A percentile compares a stretch with the other conserved stretches of the same genome.
phyloP scores from a whole-genome alignment of 1,140 invertebrate species.

The Leptinotarsa undecemlineata region DNA sequence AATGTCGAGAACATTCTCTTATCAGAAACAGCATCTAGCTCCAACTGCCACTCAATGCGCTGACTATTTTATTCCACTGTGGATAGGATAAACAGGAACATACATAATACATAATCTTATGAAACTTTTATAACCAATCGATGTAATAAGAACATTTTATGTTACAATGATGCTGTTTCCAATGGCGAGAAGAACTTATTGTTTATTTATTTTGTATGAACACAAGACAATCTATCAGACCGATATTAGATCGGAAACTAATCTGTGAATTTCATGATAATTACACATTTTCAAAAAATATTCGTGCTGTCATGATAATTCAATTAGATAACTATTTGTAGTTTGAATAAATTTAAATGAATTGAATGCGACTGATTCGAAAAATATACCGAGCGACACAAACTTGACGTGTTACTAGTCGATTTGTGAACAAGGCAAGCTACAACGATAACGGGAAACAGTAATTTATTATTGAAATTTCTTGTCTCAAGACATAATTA shows the following conservation, averaged over 20 bases:
- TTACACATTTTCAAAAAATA: neutral
- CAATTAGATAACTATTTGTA: neutral
- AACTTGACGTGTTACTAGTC: neutral
- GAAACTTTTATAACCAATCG: no score
- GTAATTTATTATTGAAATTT: neutral
- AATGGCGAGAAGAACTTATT: neutral
- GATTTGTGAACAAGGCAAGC: neutral
- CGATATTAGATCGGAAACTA: neutral
- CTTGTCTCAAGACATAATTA: neutral
- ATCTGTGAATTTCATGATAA: neutral
- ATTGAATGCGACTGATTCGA: neutral
- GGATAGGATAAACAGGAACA: no score
- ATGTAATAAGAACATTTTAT: no score
- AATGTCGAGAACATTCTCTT: no score
- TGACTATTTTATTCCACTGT: no score
- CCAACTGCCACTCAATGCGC: no score
- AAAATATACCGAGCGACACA: neutral
- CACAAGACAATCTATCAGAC: neutral
- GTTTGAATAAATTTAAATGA: neutral
- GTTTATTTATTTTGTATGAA: neutral
- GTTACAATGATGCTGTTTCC: neutral
- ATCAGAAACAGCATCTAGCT: no score
- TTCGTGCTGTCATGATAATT: neutral
- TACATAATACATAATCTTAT: no score
- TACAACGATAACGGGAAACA: neutral